phyloP scores from a whole-genome alignment of 2,113 vertebrate species.

The Hemiprocne comata region DNA sequence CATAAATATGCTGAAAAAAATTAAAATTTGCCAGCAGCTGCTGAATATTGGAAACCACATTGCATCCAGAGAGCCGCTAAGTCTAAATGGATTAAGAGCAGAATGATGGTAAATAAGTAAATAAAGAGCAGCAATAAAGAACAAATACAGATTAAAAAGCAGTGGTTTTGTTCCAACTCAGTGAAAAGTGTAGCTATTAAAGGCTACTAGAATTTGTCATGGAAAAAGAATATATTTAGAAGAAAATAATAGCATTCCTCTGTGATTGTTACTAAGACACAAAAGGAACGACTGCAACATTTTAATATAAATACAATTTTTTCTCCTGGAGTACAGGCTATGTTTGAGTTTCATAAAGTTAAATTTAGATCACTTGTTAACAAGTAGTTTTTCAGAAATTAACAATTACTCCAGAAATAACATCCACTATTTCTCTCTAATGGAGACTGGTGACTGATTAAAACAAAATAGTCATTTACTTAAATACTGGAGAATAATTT shows the following conservation, averaged over 20 bases:
- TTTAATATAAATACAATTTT: neutral
- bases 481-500: neutral
- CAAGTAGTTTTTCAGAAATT: neutral
- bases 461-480: neutral
- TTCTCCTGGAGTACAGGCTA: neutral
- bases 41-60: neutral
- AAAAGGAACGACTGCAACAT: neutral
- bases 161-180: neutral
- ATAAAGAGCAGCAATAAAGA: neutral
- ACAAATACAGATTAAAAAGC: neutral
- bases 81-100: neutral
- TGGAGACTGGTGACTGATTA: neutral
- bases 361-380: neutral
- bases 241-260: neutral
- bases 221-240: neutral
- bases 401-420: neutral
- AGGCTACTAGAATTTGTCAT: neutral
- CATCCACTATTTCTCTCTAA: neutral
- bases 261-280: neutral
- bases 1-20: neutral
- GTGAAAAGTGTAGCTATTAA: neutral
- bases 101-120: neutral
- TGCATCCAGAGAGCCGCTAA: neutral
- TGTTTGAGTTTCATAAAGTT: neutral
- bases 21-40: neutral